These are phyloP conservation scores for Drosophila lowei DNA, from an alignment of 1,140 invertebrate genomes.

Conservation along the genomic window DNA sequence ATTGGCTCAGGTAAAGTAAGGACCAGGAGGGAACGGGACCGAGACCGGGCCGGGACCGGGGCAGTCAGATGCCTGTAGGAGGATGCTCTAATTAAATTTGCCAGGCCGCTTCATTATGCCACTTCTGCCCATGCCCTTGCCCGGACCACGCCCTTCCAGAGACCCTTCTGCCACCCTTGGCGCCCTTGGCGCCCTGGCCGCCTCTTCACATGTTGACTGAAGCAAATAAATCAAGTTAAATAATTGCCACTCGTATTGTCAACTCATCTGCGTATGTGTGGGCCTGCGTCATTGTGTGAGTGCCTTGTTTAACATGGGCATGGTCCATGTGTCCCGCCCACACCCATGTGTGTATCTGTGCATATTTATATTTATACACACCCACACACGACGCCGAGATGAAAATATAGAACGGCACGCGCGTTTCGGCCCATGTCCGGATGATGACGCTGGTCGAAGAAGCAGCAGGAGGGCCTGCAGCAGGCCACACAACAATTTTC, in stretches of 20 bases:
- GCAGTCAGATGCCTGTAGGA: constrained; percentile 46
- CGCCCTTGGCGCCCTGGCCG: too few species aligned
- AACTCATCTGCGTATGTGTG: constrained; percentile 25
- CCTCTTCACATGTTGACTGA: constrained; percentile 55
- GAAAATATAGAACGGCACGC: constrained; percentile 4
- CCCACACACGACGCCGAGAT: background rate
- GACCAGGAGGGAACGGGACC: too few species aligned
- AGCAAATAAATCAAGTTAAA: constrained; percentile 79
- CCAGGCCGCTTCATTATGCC: constrained; percentile 64
- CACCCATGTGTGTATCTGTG: background rate
- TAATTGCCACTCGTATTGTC: constrained; percentile 75
- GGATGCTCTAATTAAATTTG: constrained; percentile 76
- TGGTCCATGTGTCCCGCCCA: constrained; percentile 29
- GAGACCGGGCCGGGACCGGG: too few species aligned
- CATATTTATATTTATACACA: background rate
- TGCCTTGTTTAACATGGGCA: constrained; percentile 31
- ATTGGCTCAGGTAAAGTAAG: too few species aligned
- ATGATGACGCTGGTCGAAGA: too few species aligned
- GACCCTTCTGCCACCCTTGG: background rate
- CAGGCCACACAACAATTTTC: background rate
- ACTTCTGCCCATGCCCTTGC: background rate
- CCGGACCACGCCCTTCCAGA: background rate
- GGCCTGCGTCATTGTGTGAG: constrained; percentile 4
- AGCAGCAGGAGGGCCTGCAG: background rate
- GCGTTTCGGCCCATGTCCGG: background rate